Conservation (phyloP, 2,888 invertebrate species). For the Sphaeridia pumilis region DNA sequence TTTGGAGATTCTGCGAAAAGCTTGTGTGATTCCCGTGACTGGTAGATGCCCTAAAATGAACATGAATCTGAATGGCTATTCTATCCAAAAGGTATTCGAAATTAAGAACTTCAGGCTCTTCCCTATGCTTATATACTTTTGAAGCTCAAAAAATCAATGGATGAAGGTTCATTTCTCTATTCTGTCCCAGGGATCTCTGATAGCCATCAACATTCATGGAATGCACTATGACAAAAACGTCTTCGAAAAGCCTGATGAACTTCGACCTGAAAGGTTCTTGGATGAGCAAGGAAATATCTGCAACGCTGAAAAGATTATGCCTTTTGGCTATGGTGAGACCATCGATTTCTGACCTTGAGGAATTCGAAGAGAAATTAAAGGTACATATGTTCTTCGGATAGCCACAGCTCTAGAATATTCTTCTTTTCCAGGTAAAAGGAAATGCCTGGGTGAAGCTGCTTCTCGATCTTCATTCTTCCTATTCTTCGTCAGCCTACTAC, state of each 20-base stretch:
- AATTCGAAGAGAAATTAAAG: neutral
- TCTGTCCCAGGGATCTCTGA: neutral
- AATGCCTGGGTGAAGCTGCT: constrained; percentile 69
- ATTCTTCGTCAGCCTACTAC: constrained; percentile 59
- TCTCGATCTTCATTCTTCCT: constrained; percentile 67
- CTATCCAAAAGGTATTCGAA: constrained; percentile 6
- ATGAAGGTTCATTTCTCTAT: neutral
- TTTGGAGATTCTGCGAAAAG: constrained; percentile 11
- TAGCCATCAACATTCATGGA: constrained; percentile 12
- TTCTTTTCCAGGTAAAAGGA: constrained; percentile 50
- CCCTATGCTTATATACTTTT: neutral
- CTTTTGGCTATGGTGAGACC: constrained; percentile 14
- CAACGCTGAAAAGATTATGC: constrained; percentile 12
- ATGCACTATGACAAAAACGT: constrained; percentile 8
- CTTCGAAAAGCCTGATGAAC: constrained; percentile 4
- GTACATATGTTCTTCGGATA: neutral
- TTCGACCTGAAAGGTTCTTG: constrained; percentile 10
- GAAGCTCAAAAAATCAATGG: neutral
- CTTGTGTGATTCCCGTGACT: constrained; percentile 9
- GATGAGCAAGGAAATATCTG: constrained; percentile 1
- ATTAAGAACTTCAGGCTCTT: neutral
- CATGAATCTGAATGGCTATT: constrained; percentile 2
- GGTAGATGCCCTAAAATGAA: constrained; percentile 6
- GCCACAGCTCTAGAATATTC: too few species aligned
- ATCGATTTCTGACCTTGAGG: too few species aligned